These are phyloP conservation scores for Tribolium freemani DNA, from an alignment of 2,888 invertebrate genomes.

Conservation along the genomic window DNA sequence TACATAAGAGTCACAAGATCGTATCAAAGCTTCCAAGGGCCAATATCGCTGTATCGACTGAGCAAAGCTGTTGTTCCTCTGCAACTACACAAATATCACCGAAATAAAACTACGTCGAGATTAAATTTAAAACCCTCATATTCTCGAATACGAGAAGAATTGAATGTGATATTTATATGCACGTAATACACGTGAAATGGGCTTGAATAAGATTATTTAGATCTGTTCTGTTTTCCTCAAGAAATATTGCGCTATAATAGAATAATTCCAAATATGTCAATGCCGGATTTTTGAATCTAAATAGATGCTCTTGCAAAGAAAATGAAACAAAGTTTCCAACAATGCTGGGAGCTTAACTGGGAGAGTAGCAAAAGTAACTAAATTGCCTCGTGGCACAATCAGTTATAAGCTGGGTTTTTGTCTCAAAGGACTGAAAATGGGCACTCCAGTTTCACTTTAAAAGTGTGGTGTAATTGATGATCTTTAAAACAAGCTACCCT, in stretches of 20 bases:
- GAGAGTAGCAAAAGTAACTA: no score
- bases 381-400: no score
- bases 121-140: not conserved
- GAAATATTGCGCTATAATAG: no score
- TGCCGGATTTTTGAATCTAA: no score
- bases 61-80: not conserved
- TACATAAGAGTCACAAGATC: not conserved
- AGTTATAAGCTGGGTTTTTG: no score
- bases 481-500: no score
- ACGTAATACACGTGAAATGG: not conserved
- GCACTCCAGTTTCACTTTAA: not conserved
- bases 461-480: not conserved
- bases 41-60: not conserved
- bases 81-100: not conserved
- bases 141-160: not conserved
- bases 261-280: no score
- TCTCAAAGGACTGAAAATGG: no score
- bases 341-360: no score
- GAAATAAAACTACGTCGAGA: not conserved
- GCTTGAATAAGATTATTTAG: not conserved
- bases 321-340: no score
- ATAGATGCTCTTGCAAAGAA: no score
- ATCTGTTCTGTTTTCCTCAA: no score
- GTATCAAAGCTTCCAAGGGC: not conserved
- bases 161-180: not conserved